These are phyloP conservation scores for Sarotherodon lohbergeri DNA, from an alignment of 2,113 vertebrate species.

Conservation along the genomic window DNA sequence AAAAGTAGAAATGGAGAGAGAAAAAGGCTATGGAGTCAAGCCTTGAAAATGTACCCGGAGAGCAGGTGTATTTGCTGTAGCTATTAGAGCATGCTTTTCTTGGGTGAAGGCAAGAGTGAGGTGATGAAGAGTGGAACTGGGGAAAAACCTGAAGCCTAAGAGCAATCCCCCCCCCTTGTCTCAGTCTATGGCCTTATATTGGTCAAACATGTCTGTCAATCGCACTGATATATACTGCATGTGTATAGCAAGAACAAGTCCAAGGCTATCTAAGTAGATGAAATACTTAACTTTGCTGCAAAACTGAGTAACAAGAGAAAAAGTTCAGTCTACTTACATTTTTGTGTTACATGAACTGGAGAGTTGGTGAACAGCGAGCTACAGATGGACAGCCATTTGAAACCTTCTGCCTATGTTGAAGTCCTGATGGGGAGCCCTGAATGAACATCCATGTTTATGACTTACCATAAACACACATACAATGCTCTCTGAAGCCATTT, in stretches of 20 bases:
- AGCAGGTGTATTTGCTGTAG: slow-evolving; percentile 3
- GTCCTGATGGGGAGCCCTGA: slow-evolving; percentile 63
- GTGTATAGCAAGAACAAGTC: background rate
- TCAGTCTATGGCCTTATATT: background rate
- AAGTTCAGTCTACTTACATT: slow-evolving; percentile 12
- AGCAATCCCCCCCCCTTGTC: background rate
- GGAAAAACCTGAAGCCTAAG: background rate
- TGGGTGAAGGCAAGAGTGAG: background rate
- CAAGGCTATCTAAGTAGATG: background rate
- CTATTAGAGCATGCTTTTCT: slow-evolving; percentile 25
- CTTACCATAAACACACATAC: slow-evolving; percentile 53
- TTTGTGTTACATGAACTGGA: slow-evolving; percentile 50
- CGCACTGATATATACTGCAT: background rate
- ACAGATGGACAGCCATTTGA: slow-evolving; percentile 64
- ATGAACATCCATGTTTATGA: slow-evolving; percentile 55
- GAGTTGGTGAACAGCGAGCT: slow-evolving; percentile 26
- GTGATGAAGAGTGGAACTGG: background rate
- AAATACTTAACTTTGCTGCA: background rate
- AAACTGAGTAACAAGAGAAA: background rate
- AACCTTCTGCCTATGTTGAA: slow-evolving; percentile 62
- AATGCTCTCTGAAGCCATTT: slow-evolving; percentile 31
- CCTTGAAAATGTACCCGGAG: background rate
- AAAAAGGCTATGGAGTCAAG: background rate
- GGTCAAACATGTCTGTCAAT: background rate
- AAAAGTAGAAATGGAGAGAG: background rate